Percentiles rank a stretch among this genome's conserved stretches.
Evolutionary conservation across 2,113 vertebrate species (phyloP).

Genomic region (Apus apus): DNA sequence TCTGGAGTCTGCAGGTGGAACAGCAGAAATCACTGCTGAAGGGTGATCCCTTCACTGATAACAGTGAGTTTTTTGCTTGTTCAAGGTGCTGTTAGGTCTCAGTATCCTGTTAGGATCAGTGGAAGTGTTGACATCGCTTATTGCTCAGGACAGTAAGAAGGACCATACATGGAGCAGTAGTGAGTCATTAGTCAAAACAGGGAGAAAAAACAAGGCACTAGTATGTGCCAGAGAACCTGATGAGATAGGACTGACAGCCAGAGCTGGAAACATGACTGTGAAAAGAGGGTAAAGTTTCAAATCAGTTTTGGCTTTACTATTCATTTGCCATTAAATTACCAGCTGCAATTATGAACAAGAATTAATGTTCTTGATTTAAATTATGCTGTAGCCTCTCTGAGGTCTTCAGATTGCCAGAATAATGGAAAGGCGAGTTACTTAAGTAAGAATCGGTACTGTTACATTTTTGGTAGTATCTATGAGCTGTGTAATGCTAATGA

Average conservation of each 20-base stretch:
- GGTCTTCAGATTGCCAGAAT: not conserved
- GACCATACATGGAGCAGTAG: not conserved
- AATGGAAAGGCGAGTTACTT: not conserved
- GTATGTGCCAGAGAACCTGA: not conserved
- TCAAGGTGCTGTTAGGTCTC: not conserved
- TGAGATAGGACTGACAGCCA: not conserved
- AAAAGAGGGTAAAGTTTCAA: not conserved
- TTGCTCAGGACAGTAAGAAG: not conserved
- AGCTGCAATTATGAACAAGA: not conserved
- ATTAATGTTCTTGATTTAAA: not conserved
- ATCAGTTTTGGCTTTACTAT: not conserved
- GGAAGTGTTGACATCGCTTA: not conserved
- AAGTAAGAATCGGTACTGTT: not conserved
- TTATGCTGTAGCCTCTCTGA: not conserved
- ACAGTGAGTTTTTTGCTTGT: not conserved
- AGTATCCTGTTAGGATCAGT: not conserved
- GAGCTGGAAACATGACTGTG: not conserved
- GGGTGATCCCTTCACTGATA: not conserved
- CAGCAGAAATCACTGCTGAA: not conserved
- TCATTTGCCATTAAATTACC: not conserved
- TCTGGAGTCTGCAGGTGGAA: not conserved
- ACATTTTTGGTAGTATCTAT: not conserved
- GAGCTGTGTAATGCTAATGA: not conserved
- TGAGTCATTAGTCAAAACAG: not conserved
- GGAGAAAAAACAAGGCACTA: not conserved